Evolutionary conservation across 2,113 vertebrate species (phyloP).

Genomic region (Bombycilla garrulus): DNA sequence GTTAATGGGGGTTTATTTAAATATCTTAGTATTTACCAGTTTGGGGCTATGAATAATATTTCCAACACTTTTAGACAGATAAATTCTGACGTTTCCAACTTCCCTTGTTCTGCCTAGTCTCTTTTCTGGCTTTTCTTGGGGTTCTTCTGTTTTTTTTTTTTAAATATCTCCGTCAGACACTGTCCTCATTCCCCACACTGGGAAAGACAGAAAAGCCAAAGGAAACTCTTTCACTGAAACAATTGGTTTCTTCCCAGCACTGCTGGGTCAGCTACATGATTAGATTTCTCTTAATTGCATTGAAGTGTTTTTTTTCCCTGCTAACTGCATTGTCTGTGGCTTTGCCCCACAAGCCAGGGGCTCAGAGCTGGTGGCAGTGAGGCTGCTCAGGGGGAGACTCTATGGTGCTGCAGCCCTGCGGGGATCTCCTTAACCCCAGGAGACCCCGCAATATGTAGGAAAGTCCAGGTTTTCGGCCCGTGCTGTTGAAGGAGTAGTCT

Average conservation of each 20-base stretch:
- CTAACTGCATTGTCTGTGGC: neutral
- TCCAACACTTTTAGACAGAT: neutral
- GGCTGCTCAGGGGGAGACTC: neutral
- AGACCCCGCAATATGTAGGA: no score
- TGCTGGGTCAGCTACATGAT: neutral
- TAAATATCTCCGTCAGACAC: neutral
- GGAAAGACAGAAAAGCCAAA: neutral
- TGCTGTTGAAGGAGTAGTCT: no score
- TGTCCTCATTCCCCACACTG: neutral
- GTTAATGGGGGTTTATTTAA: neutral
- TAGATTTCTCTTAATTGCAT: neutral
- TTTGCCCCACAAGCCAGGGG: rapidly evolving
- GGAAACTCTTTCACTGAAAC: neutral
- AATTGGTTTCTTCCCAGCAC: neutral
- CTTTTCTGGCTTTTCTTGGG: neutral
- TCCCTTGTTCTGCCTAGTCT: neutral
- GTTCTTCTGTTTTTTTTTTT: no score
- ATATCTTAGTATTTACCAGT: neutral
- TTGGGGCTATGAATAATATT: neutral
- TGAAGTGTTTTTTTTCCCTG: neutral
- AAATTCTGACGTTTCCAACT: neutral
- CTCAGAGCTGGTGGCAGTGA: neutral
- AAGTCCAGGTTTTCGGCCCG: no score
- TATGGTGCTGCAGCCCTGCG: neutral
- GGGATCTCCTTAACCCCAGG: no score